Evolutionary conservation across 2,113 vertebrate species (phyloP).

Genomic region (Brachionichthys hirsutus): DNA sequence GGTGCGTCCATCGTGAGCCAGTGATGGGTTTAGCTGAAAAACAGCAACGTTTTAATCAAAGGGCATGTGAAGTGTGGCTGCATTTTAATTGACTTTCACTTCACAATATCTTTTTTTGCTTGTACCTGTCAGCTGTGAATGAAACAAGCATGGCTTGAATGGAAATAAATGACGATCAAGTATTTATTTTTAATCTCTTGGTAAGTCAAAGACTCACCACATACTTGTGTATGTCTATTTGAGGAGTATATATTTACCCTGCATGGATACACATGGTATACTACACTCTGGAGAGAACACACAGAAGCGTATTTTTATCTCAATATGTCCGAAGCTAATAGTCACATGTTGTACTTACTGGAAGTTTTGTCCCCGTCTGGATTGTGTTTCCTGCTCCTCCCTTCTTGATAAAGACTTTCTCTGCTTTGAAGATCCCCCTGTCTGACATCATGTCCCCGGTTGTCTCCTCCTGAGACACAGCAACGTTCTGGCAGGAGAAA

Average conservation of each 20-base stretch:
- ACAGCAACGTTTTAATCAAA: constrained; percentile 18
- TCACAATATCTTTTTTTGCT: not conserved
- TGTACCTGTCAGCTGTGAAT: not conserved
- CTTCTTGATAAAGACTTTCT: constrained; percentile 84
- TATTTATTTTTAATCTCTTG: no score
- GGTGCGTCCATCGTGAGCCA: constrained; percentile 31
- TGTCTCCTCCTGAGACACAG: constrained; percentile 38
- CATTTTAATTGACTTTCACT: not conserved
- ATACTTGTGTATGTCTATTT: no score
- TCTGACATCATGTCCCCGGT: constrained; percentile 76
- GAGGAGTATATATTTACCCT: no score
- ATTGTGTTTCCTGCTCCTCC: constrained; percentile 63
- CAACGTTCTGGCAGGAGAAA: constrained; percentile 58
- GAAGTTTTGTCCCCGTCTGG: constrained; percentile 20
- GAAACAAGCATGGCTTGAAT: no score
- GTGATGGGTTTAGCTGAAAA: constrained; percentile 50
- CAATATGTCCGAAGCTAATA: not conserved
- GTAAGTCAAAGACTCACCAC: no score
- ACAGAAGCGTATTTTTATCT: not conserved
- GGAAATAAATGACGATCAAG: no score
- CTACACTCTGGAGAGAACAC: no score
- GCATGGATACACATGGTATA: no score
- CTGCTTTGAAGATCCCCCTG: constrained; percentile 83
- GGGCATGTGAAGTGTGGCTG: not conserved
- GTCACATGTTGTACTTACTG: constrained; percentile 54